Evolutionary conservation across 1,140 invertebrate species (phyloP), one percentile per base, ranked within the genome.

Genomic region (Grapholita molesta): DNA sequence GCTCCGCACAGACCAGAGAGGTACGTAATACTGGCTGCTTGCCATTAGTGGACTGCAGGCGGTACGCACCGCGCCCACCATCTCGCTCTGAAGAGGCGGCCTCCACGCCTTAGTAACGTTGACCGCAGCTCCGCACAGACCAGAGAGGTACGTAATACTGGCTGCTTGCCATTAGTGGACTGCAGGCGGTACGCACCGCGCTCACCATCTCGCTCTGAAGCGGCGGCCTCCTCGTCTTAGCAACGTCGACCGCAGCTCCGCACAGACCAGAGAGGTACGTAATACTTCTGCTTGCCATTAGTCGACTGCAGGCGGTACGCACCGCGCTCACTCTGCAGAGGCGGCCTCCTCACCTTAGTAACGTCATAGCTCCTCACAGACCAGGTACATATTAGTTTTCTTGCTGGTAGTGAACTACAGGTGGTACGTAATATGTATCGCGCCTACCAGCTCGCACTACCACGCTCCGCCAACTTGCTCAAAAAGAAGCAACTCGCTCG

Each of bases 91-190:
- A 53, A 15, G 25, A 9, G 12, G 38, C 11, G 38, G 73, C 95
- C 95, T 57, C 96, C 97, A 2, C 93, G 6, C 73, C 95, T 99
- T 78, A 98, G 97, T 92, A 98, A 99, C 77, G 94, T 98, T 23
- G 97, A 98, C 82, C 93, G 97, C 65, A 97, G 95, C 85, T 95
- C 96, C 28, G 97, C 96, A 24, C 96, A 97, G 82, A 97, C 97
- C 32, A 95, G 98, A 86, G 97, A 98, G 90, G 97, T 99, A 67
- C 71, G 66, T 5, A 5, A 35, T 35, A 35, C 52, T 61, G 18
- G 4, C 35, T 38, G 9, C 71, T 65, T 7, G 66, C 38, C 18
- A 11, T 3, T 18, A 25, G 11, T 8, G 3, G 35, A 3, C 3
- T 11, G 6, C 21, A 25, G 15, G 23, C 12, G 11, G 15, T 52